These are phyloP conservation scores for Petroica traversi DNA, from an alignment of 2,113 vertebrate genomes.

Conservation along the genomic window DNA sequence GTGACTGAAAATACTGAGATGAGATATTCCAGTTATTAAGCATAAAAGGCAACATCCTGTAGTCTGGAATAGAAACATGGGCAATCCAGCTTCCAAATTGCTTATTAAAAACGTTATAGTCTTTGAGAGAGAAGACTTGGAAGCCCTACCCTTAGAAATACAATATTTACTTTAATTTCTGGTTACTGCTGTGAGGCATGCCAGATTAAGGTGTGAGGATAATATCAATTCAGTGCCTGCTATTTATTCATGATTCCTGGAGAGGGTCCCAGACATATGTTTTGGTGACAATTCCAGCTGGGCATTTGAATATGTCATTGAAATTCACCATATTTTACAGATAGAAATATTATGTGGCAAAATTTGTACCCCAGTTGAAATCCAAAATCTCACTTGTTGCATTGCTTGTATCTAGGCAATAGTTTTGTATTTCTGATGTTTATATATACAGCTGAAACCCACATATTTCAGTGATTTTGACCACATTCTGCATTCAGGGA, in stretches of 20 bases:
- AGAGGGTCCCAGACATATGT: not conserved
- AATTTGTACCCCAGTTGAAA: not conserved
- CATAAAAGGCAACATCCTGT: not conserved
- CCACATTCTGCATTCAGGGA: not conserved
- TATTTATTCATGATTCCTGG: not conserved
- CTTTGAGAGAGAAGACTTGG: not conserved
- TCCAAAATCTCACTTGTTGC: not conserved
- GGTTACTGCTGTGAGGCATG: not conserved
- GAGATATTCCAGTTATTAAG: not conserved
- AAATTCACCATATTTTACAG: not conserved
- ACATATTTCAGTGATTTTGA: not conserved
- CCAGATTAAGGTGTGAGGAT: not conserved
- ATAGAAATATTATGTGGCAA: not conserved
- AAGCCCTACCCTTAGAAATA: not conserved
- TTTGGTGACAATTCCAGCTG: not conserved
- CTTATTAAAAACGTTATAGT: not conserved
- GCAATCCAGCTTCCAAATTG: not conserved
- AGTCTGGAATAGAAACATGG: rapidly evolving
- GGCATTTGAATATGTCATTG: not conserved
- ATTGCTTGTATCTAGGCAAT: not conserved
- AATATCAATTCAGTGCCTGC: not conserved
- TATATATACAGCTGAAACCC: not conserved
- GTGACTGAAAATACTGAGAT: not conserved
- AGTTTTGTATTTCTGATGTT: not conserved
- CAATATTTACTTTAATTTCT: not conserved